Evolutionary conservation across 1,140 invertebrate genomes (phyloP), one percentile per base, ranked within the genome.

Genomic region (Pomacea maculata): DNA sequence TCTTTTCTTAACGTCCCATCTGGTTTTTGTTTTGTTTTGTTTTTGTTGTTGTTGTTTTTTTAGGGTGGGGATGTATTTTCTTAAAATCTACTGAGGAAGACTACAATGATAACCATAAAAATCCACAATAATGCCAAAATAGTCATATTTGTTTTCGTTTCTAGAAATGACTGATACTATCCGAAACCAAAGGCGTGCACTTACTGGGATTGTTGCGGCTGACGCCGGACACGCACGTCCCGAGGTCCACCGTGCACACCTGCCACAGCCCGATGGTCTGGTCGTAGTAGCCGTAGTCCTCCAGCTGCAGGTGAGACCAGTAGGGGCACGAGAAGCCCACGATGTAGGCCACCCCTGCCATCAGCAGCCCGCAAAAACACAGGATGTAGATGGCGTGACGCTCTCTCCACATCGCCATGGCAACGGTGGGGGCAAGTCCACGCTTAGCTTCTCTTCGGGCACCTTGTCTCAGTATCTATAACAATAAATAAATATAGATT

Each of bases 231-330:
- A 57, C 45, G 55, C 73, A 75, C 14, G 73, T 75, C 0, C n/a
- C 52, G n/a, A 55, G 9, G 2, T 57, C 54, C 52, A 55, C 52
- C 21, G 55, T 25, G 73, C 73, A 75, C 29, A 55, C 45, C 45
- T 75, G 73, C 73, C 73, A 75, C 73, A 75, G 54, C 10, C 73
- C 73, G 17, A 75, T 7, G 52, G 73, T 75, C 73, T 75, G 73
- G 73, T 75, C 73, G 21, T 55, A 52, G 54, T 75, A 75, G 73
- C 73, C 73, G 73, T 75, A 75, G 54, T 75, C 25, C 19, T 57
- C 14, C 19, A 75, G 73, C 10, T 29, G 1, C 45, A 75, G 54
- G 57, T n/a, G 45, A 14, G 52, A 54, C 73, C 73, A 75, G 52
- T 75, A 75, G 73, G 73, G 73, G 2, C 34, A n/a, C 12, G 52